phyloP scores from a whole-genome alignment of 2,113 vertebrate genomes.

The Poicephalus meyeri region DNA sequence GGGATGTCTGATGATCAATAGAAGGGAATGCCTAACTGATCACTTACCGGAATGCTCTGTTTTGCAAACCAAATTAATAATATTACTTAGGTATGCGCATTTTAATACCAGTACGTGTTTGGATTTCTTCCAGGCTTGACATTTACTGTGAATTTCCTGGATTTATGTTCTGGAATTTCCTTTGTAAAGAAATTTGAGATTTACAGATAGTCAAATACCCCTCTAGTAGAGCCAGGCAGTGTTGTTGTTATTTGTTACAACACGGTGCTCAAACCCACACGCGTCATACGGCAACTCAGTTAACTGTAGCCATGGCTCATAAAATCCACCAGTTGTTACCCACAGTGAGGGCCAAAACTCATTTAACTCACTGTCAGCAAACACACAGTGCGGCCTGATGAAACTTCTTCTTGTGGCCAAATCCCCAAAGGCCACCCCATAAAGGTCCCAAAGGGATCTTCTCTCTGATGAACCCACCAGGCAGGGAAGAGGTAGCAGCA shows the following conservation, averaged over 20 bases:
- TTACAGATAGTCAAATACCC: neutral
- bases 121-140: slow-evolving; percentile 22
- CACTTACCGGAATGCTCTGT: neutral
- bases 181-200: neutral
- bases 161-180: slow-evolving; percentile 33
- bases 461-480: neutral
- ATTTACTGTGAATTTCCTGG: slow-evolving; percentile 16
- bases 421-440: neutral
- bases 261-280: neutral
- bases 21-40: neutral
- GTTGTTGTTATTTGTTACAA: neutral
- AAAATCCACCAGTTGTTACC: neutral
- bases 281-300: neutral
- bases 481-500: neutral
- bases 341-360: neutral
- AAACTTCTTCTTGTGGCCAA: neutral
- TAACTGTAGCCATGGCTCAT: neutral
- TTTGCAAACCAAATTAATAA: slow-evolving; percentile 3
- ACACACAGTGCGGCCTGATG: neutral
- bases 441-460: neutral
- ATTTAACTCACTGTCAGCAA: neutral
- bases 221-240: neutral
- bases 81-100: neutral
- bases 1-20: neutral
- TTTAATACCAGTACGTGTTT: slow-evolving; percentile 1